A percentile compares a stretch with the other conserved stretches of the same genome.
phyloP scores from a whole-genome alignment of 1,140 invertebrate species.

The Brachionus rotundiformis region DNA sequence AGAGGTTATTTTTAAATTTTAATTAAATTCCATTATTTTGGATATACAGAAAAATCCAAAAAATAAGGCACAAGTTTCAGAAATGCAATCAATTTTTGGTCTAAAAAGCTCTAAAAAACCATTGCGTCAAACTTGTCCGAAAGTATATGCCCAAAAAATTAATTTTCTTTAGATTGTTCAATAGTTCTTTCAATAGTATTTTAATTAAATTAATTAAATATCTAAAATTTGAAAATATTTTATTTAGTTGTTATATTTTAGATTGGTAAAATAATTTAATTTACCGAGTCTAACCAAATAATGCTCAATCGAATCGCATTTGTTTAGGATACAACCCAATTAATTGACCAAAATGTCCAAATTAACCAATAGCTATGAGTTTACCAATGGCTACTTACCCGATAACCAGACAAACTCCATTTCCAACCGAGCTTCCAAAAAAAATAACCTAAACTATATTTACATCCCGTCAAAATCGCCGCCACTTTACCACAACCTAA shows the following conservation, averaged over 20 bases:
- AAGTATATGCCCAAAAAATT: not conserved
- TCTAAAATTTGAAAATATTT: not conserved
- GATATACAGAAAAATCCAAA: not conserved
- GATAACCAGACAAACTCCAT: not conserved
- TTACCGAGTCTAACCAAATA: not conserved
- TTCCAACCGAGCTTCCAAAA: not conserved
- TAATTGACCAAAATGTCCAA: conserved; percentile 11
- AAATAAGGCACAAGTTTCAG: too few relatives aligned
- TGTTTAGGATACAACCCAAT: not conserved
- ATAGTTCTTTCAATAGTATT: not conserved
- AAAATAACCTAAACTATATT: not conserved
- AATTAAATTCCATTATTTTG: not conserved
- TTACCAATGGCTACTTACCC: not conserved
- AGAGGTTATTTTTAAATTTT: too few relatives aligned
- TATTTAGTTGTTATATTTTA: not conserved
- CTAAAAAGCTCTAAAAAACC: not conserved
- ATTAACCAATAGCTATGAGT: conserved; percentile 16
- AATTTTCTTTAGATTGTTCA: not conserved
- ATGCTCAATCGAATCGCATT: not conserved
- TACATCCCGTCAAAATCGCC: not conserved
- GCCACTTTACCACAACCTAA: not conserved
- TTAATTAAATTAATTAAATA: not conserved
- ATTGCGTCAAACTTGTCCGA: not conserved
- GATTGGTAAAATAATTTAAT: not conserved
- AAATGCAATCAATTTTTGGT: not conserved